These are phyloP conservation scores for Macaria notata DNA, from an alignment of 2,888 invertebrate species.

Conservation along the genomic window DNA sequence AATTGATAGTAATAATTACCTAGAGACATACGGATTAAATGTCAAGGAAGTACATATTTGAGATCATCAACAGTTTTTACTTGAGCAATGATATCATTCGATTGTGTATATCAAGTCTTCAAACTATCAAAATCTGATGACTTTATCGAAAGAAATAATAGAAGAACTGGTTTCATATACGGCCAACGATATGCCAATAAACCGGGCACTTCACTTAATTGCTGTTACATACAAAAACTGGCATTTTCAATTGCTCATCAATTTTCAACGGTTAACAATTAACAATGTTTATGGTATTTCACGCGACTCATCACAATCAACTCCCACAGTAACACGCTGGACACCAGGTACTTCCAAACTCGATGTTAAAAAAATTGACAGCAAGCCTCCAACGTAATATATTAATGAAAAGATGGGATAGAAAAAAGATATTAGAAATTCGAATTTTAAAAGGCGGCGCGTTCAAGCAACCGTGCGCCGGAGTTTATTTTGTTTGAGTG, in stretches of 20 bases:
- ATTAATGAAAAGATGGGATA: slow-evolving; percentile 77
- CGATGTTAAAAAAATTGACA: slow-evolving; percentile 65
- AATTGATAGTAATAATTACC: not conserved
- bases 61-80: slow-evolving; percentile 17
- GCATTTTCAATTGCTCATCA: slow-evolving; percentile 28
- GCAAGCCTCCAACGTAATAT: slow-evolving; percentile 70
- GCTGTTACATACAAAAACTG: slow-evolving; percentile 10
- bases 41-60: slow-evolving; percentile 7
- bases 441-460: slow-evolving; percentile 75
- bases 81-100: slow-evolving; percentile 13
- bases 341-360: slow-evolving; percentile 59
- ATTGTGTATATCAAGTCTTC: slow-evolving; percentile 2
- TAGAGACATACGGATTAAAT: not conserved
- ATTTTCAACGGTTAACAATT: slow-evolving; percentile 37
- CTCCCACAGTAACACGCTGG: slow-evolving; percentile 58
- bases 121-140: not conserved
- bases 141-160: slow-evolving; percentile 2
- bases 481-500: slow-evolving; percentile 76
- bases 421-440: slow-evolving; percentile 69
- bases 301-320: slow-evolving; percentile 51
- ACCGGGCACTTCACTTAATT: not conserved
- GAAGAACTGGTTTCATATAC: not conserved
- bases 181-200: slow-evolving; percentile 2
- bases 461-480: slow-evolving; percentile 67
- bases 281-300: slow-evolving; percentile 49